phyloP scores from a whole-genome alignment of 2,797 vertebrate species.

The Oceanodroma leucorhoa region DNA sequence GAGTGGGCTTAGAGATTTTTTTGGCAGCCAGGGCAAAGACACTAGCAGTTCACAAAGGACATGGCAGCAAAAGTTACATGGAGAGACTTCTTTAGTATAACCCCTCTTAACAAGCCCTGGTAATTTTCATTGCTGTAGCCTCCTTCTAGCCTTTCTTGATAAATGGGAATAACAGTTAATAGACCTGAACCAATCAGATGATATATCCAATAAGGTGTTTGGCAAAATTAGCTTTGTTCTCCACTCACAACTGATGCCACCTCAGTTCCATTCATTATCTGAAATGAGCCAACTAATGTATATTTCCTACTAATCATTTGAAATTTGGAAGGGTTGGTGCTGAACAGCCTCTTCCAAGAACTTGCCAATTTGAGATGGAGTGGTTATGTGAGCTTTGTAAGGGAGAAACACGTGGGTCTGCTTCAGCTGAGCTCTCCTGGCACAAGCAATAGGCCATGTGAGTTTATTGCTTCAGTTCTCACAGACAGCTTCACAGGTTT shows the following conservation, averaged over 20 bases:
- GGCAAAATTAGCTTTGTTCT: slow-evolving; percentile 31
- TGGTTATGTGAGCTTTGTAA: neutral
- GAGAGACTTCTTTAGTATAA: neutral
- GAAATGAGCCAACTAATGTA: slow-evolving; percentile 2
- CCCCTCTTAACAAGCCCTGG: neutral
- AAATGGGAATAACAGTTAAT: slow-evolving; percentile 30
- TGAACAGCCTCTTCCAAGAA: slow-evolving; percentile 31
- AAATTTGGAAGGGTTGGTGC: neutral
- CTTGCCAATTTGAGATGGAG: neutral
- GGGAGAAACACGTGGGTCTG: neutral
- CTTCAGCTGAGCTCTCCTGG: neutral
- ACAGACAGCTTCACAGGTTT: neutral
- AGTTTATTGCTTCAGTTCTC: neutral
- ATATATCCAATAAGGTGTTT: slow-evolving; percentile 3
- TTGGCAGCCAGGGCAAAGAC: neutral
- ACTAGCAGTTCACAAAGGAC: neutral
- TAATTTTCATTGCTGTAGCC: slow-evolving; percentile 19
- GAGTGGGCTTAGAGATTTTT: neutral
- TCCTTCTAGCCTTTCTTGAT: slow-evolving; percentile 2
- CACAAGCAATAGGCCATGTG: neutral
- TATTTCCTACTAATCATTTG: slow-evolving; percentile 19
- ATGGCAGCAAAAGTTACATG: neutral
- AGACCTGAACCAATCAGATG: slow-evolving; percentile 35
- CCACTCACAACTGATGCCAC: neutral
- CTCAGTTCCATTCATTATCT: slow-evolving; percentile 21